A percentile compares a stretch with the other conserved stretches of the same genome.
phyloP scores from a whole-genome alignment of 2,113 vertebrate genomes.

The Caranx melampygus region DNA sequence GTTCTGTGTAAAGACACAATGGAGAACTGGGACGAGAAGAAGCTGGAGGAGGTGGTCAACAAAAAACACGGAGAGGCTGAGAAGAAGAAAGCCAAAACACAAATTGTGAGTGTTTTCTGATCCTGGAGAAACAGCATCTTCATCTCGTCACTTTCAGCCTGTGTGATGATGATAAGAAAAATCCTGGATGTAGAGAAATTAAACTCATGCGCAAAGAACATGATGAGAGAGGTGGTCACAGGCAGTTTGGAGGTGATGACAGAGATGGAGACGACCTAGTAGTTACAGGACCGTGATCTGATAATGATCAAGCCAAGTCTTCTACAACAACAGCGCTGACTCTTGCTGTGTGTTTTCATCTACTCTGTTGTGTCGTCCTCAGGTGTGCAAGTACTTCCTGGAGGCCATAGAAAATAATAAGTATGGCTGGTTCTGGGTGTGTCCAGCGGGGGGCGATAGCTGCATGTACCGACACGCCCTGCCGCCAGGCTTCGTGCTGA shows the following conservation, averaged over 20 bases:
- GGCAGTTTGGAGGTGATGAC: background rate
- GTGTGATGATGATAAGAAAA: no score
- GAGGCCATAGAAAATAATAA: constrained; percentile 98
- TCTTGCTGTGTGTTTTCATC: background rate
- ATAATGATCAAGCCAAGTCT: no score
- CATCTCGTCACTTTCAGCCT: no score
- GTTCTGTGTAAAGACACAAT: constrained; percentile 89
- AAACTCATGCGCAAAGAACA: background rate
- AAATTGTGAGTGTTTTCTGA: constrained; percentile 89
- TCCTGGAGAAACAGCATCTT: no score
- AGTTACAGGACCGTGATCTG: no score
- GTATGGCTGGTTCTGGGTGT: constrained; percentile 99
- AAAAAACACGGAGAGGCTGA: constrained; percentile 98
- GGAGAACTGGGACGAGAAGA: constrained; percentile 99
- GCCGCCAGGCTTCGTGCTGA: constrained; percentile 95
- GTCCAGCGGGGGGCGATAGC: constrained; percentile 90
- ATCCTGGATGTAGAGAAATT: background rate
- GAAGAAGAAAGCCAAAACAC: constrained; percentile 97
- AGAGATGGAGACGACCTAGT: background rate
- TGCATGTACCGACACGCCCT: constrained; percentile 99
- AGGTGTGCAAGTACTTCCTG: constrained; percentile 97
- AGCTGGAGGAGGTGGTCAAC: constrained; percentile 97
- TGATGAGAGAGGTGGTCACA: background rate
- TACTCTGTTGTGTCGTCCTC: constrained; percentile 8
- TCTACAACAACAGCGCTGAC: no score